Conservation (phyloP, 2,888 invertebrate species). For the Aleiodes testaceus region DNA sequence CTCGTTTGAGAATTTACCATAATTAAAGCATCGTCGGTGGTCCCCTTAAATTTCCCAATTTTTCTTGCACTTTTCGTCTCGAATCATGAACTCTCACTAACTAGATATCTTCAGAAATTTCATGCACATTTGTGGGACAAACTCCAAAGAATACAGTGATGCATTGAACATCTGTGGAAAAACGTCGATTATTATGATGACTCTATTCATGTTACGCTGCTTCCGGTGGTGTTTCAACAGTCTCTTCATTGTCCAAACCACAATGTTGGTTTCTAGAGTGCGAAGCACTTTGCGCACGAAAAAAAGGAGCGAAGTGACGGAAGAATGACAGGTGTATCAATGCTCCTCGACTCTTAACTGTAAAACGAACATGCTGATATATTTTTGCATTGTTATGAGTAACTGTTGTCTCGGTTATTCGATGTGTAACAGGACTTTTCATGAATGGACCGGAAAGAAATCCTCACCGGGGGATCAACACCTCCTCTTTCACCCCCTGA, state of each 20-base stretch:
- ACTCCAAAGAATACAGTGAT: no score
- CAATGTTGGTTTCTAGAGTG: constrained; percentile 14
- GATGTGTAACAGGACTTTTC: constrained; percentile 20
- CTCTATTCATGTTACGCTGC: no score
- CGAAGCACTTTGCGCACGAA: neutral
- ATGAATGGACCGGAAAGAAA: constrained; percentile 27
- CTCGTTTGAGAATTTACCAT: neutral
- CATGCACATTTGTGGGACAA: no score
- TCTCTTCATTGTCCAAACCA: neutral
- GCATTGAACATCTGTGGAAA: no score
- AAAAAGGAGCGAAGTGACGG: constrained; percentile 4
- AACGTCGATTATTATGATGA: no score
- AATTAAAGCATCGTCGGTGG: constrained; percentile 29
- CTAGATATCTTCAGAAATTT: no score
- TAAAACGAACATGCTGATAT: neutral
- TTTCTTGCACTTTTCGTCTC: neutral
- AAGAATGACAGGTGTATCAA: constrained; percentile 15
- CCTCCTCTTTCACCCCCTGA: no score
- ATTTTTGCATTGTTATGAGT: neutral
- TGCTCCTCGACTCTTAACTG: constrained; percentile 1
- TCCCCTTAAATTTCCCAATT: neutral
- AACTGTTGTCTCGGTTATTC: neutral
- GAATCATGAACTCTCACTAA: no score
- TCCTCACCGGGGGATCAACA: constrained; percentile 8
- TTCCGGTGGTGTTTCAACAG: no score